A percentile compares a stretch with the other conserved stretches of the same genome.
phyloP scores from a whole-genome alignment of 1,140 invertebrate genomes.

The Drosophila virilis region DNA sequence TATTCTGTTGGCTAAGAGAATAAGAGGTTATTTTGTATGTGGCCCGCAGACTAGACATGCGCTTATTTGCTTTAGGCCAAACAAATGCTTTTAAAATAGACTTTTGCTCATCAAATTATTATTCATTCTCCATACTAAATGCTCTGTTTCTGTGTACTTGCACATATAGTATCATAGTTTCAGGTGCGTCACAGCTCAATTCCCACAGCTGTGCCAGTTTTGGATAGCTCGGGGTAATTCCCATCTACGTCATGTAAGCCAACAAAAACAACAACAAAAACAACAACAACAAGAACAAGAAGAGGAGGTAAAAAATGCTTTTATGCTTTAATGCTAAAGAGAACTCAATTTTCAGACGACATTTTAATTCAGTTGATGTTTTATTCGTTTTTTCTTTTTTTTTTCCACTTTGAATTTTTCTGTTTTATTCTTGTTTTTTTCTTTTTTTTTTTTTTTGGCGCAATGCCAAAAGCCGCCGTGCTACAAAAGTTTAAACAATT shows the following conservation, averaged over 20 bases:
- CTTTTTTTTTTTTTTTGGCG: conserved; percentile 44
- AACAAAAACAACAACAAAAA: not conserved
- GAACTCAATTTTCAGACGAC: conserved; percentile 41
- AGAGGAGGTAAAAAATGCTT: not conserved
- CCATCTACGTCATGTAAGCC: conserved; percentile 61
- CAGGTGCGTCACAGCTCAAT: conserved; percentile 55
- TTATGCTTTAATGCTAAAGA: conserved; percentile 17
- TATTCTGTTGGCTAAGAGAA: no score
- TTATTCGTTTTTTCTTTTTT: conserved; percentile 23
- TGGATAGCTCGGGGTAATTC: conserved; percentile 39
- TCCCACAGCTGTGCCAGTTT: conserved; percentile 61
- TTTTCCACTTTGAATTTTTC: not conserved
- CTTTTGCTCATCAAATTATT: no score
- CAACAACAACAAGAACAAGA: not conserved
- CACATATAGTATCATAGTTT: conserved; percentile 15
- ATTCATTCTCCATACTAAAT: no score
- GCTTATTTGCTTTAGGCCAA: no score
- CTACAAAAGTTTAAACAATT: conserved; percentile 79
- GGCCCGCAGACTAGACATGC: no score
- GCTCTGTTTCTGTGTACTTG: no score
- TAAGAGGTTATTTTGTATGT: no score
- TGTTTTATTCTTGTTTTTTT: no score
- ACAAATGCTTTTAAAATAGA: no score
- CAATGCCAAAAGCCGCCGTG: conserved; percentile 66
- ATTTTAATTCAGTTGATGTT: conserved; percentile 29